These are phyloP conservation scores for Rhaphigaster nebulosa DNA, from an alignment of 2,888 invertebrate species.

Conservation along the genomic window DNA sequence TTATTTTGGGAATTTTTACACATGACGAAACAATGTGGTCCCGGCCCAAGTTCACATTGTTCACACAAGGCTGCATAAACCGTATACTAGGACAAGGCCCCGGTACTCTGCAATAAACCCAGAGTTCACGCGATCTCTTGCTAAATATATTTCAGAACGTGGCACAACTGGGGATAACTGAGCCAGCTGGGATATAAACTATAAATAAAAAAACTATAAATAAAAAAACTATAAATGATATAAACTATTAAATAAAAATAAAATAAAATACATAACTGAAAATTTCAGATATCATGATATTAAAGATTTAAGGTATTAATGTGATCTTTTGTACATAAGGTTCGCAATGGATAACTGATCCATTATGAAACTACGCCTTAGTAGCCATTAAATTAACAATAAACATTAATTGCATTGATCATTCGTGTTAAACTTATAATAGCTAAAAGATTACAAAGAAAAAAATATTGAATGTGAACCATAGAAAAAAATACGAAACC, in stretches of 20 bases:
- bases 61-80: background rate
- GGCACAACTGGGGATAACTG: background rate
- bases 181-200: background rate
- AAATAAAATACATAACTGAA: too few relatives aligned
- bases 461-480: too few relatives aligned
- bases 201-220: background rate
- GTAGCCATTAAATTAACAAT: too few relatives aligned
- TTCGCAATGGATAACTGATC: too few relatives aligned
- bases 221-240: too few relatives aligned
- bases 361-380: too few relatives aligned
- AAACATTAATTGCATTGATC: too few relatives aligned
- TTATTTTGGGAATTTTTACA: background rate
- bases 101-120: background rate
- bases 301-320: too few relatives aligned
- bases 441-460: too few relatives aligned
- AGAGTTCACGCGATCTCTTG: background rate
- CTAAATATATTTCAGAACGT: slow-evolving; percentile 3
- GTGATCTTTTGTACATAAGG: too few relatives aligned
- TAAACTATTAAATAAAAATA: background rate
- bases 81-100: slow-evolving; percentile 11
- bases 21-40: background rate
- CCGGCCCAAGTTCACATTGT: background rate
- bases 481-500: too few relatives aligned
- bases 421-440: too few relatives aligned
- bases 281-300: background rate